Evolutionary conservation across 2,797 vertebrate genomes (phyloP), one percentile per base, ranked within the genome.

Genomic region (Rhynchotus rufescens): DNA sequence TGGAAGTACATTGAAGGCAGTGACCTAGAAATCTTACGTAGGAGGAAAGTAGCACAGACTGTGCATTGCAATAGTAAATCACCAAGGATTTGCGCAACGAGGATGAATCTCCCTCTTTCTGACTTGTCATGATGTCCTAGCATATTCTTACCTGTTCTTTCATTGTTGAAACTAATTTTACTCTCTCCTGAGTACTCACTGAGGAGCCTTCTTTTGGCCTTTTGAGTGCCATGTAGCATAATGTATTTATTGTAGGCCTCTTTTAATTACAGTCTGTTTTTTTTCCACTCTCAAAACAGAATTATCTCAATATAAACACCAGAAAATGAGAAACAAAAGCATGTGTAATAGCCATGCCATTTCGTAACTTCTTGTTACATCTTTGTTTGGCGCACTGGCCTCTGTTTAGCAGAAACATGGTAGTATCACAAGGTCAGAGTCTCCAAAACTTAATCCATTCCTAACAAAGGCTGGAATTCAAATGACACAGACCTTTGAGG

Each of bases 321-420:
- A 95, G 72, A 86, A 71, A 94, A 80, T 88, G 57, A 74, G 81
- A 95, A 86, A 83, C 83, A 95, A 77, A 91, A 89, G 64, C 80
- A 89, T 80, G 71, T 77, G 90, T 83, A 92, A 89, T 83, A 92
- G 75, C 69, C 75, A 9, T 88, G 57, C 49, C 79, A 73, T 92
- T 90, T 93, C 20, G 3, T 92, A 95, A 94, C 54, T 75, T 84
- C 88, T 86, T 95, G 90, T 78, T 92, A 57, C 90, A 89, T 90
- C 92, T 91, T 94, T 83, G 44, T 95, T 96, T 96, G 88, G 85
- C 76, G 79, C 42, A 66, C 66, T 88, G 80, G 85, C 81, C 80
- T 88, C 88, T 82, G 84, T 85, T 94, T 94, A 95, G 85, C 74
- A 94, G 74, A 93, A 96, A 86, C 85, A 77, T 69, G 51, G 84